Percentiles rank a stretch among this genome's conserved stretches.
Conservation (phyloP, 2,888 invertebrate genomes). For the Arrhopalites spinosus region DNA sequence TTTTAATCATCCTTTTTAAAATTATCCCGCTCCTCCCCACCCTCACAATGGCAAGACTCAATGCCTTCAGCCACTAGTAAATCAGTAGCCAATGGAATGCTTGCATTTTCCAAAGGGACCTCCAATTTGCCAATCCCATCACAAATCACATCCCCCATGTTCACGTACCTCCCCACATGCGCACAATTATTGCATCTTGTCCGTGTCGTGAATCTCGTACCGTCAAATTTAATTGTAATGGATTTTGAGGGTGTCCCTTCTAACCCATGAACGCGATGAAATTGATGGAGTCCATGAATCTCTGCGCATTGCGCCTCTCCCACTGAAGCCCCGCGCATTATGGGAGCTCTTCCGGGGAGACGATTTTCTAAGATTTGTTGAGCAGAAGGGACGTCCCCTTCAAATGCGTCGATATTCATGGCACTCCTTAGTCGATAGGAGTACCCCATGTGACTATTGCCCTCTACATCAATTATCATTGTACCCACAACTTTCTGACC, state of each 20-base stretch:
- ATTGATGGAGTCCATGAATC: background rate
- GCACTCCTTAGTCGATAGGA: background rate
- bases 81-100: background rate
- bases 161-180: background rate
- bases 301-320: background rate
- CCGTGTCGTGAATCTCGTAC: background rate
- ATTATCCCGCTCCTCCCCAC: background rate
- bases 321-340: background rate
- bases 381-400: background rate
- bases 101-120: background rate
- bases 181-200: background rate
- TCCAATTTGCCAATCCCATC: background rate
- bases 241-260: background rate
- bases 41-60: background rate
- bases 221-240: background rate
- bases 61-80: background rate
- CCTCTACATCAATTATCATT: background rate
- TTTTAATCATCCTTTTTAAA: background rate
- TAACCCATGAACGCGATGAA: background rate
- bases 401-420: background rate
- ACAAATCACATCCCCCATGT: background rate
- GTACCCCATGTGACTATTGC: background rate
- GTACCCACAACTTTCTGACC: background rate
- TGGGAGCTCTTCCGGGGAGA: background rate
- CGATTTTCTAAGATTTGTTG: background rate